phyloP scores from a whole-genome alignment of 2,888 invertebrate species.

The Nipponacmea schrenckii region DNA sequence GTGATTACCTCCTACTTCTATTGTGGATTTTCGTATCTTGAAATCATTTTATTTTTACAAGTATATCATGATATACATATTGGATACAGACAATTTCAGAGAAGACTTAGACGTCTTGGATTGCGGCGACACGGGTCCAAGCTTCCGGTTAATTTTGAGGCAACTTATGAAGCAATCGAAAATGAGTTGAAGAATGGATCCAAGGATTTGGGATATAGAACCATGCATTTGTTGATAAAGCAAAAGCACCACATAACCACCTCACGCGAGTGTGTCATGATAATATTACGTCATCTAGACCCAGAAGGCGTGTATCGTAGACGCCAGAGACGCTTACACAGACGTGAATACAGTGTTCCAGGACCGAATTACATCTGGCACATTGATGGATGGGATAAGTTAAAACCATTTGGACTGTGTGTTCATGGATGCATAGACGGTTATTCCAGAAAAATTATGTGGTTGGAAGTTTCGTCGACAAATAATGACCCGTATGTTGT shows the following conservation, averaged over 20 bases:
- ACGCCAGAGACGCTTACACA: background rate
- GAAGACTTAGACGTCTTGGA: background rate
- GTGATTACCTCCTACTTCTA: background rate
- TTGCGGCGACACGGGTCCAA: background rate
- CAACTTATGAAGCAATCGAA: background rate
- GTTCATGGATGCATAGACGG: constrained; percentile 27
- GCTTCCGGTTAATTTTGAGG: background rate
- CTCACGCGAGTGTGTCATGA: background rate
- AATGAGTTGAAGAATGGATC: background rate
- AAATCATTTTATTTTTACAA: background rate
- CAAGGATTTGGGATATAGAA: background rate
- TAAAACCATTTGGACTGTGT: constrained; percentile 25
- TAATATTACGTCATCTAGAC: constrained; percentile 16
- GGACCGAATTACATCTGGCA: constrained; percentile 26
- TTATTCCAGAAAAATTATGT: constrained; percentile 18
- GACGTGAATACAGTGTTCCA: constrained; percentile 14
- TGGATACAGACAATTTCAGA: background rate
- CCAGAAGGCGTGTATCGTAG: constrained; percentile 10
- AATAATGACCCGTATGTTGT: constrained; percentile 20
- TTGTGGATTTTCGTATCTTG: background rate
- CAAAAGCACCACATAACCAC: background rate
- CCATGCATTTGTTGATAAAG: background rate
- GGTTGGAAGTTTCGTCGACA: constrained; percentile 16
- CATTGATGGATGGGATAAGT: constrained; percentile 22
- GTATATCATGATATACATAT: background rate